These are phyloP conservation scores for Tupaia chinensis DNA, from an alignment of 2,113 vertebrate species.

Conservation along the genomic window DNA sequence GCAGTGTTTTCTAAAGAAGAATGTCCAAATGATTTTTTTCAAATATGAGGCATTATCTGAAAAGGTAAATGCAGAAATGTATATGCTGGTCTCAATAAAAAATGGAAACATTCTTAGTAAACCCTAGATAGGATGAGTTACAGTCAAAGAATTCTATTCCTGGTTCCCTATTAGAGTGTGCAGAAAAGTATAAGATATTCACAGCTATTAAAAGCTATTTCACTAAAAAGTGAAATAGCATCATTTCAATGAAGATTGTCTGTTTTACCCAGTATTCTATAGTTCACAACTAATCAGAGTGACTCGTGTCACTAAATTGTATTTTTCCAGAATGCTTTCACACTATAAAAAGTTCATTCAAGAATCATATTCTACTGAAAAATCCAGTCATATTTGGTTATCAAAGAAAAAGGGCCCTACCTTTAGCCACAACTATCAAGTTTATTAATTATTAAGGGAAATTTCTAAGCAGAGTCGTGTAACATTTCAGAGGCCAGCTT, in stretches of 20 bases:
- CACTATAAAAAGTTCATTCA: background rate
- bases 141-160: background rate
- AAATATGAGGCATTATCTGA: background rate
- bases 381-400: background rate
- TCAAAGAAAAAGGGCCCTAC: background rate
- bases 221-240: background rate
- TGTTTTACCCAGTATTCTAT: background rate
- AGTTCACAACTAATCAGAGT: background rate
- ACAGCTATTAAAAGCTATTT: background rate
- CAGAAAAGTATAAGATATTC: background rate
- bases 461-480: background rate
- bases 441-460: constrained; percentile 56
- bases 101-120: background rate
- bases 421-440: background rate
- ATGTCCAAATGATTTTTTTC: background rate
- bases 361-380: background rate
- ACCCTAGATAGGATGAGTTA: constrained; percentile 2
- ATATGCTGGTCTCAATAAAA: background rate
- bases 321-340: constrained; percentile 28
- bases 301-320: background rate
- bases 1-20: background rate
- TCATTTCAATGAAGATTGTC: background rate
- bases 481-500: constrained; percentile 46
- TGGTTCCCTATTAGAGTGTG: background rate
- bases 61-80: background rate